Conservation (phyloP, 2,888 invertebrate genomes). For the Lasius fuliginosus region DNA sequence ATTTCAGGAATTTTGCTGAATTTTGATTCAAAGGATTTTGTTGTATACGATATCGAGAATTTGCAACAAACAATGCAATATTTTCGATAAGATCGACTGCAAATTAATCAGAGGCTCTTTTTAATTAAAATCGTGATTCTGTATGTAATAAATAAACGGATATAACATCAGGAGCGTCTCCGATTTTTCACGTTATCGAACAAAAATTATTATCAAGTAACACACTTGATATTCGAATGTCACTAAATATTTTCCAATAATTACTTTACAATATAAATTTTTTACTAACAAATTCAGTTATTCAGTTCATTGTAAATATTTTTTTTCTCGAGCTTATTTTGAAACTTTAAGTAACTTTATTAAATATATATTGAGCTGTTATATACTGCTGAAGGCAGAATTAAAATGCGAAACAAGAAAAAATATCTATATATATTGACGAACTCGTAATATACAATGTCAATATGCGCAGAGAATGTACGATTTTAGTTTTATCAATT, state of each 20-base stretch:
- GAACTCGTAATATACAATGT: neutral
- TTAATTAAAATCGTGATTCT: neutral
- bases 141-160: neutral
- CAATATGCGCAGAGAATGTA: neutral
- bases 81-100: neutral
- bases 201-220: slow-evolving; percentile 9
- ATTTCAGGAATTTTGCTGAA: neutral
- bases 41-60: neutral
- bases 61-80: neutral
- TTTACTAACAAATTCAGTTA: neutral
- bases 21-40: neutral
- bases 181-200: neutral
- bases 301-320: neutral
- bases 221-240: neutral
- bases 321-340: neutral
- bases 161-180: neutral
- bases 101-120: neutral
- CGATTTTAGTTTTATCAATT: slow-evolving; percentile 55
- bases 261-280: neutral
- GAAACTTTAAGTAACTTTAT: neutral
- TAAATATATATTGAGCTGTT: slow-evolving; percentile 5
- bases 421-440: neutral
- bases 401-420: neutral
- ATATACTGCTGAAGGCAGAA: neutral
- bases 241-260: neutral